Evolutionary conservation across 2,888 invertebrate genomes (phyloP).

Genomic region (Luperina testacea): DNA sequence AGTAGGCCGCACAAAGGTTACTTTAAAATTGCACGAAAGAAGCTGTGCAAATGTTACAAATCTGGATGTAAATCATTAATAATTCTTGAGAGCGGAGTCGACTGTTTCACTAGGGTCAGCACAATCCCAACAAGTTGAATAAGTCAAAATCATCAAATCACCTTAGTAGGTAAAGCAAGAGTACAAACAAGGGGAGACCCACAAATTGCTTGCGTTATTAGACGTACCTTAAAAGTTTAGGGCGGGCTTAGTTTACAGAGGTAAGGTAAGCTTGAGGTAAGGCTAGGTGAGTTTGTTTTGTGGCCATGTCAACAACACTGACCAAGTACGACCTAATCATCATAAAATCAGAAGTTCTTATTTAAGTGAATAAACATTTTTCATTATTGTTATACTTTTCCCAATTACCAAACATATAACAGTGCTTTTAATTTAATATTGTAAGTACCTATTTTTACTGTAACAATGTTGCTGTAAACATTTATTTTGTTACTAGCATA

Average conservation of each 20-base stretch:
- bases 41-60: constrained; percentile 62
- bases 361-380: not conserved
- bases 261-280: constrained; percentile 86
- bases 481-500: constrained; percentile 4
- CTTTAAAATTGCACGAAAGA: constrained; percentile 63
- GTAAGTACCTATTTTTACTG: not conserved
- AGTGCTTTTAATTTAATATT: not conserved
- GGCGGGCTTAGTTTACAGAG: constrained; percentile 87
- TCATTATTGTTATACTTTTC: not conserved
- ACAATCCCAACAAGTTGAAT: constrained; percentile 84
- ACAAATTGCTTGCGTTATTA: constrained; percentile 89
- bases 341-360: constrained; percentile 64
- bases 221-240: constrained; percentile 88
- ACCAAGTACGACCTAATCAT: constrained; percentile 69
- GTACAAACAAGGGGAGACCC: constrained; percentile 88
- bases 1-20: constrained; percentile 22
- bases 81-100: constrained; percentile 69
- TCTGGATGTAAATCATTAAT: constrained; percentile 67
- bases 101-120: constrained; percentile 69
- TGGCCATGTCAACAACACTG: constrained; percentile 83
- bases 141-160: constrained; percentile 90
- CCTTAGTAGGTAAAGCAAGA: constrained; percentile 84
- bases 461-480: not conserved
- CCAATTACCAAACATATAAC: not conserved
- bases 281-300: constrained; percentile 85